These are phyloP conservation scores for Pseudococcus jackbeardsleyi DNA, from an alignment of 2,888 invertebrate genomes.

Conservation along the genomic window DNA sequence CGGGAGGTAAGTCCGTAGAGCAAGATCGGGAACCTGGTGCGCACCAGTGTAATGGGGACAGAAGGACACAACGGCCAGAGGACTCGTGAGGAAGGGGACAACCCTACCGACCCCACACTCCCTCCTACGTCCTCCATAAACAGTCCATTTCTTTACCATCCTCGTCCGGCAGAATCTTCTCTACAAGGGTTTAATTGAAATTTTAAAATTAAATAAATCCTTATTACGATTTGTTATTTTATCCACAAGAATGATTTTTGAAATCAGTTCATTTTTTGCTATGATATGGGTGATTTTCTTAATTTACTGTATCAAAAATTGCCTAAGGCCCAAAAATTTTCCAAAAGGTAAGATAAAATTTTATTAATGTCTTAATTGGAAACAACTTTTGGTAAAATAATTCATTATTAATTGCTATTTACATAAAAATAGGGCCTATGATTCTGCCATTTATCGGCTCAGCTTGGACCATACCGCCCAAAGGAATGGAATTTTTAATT, in stretches of 20 bases:
- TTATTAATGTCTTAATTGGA: not conserved
- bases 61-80: too few species aligned
- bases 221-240: not conserved
- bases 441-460: conserved; percentile 44
- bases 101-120: too few species aligned
- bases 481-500: not conserved
- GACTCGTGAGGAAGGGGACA: too few species aligned
- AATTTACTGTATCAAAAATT: not conserved
- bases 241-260: not conserved
- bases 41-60: too few species aligned
- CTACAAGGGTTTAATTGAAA: too few species aligned
- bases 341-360: conserved; percentile 17
- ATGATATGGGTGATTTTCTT: conserved; percentile 4
- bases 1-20: too few species aligned
- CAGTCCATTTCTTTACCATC: too few species aligned
- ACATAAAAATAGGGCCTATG: conserved; percentile 51
- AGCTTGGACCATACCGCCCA: not conserved
- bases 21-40: too few species aligned
- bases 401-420: not conserved
- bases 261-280: not conserved
- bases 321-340: conserved; percentile 13
- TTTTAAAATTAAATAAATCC: too few species aligned
- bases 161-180: too few species aligned
- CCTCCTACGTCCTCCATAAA: too few species aligned
- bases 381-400: too few species aligned